phyloP scores from a whole-genome alignment of 1,140 invertebrate species.

The Calliopsis andreniformis region DNA sequence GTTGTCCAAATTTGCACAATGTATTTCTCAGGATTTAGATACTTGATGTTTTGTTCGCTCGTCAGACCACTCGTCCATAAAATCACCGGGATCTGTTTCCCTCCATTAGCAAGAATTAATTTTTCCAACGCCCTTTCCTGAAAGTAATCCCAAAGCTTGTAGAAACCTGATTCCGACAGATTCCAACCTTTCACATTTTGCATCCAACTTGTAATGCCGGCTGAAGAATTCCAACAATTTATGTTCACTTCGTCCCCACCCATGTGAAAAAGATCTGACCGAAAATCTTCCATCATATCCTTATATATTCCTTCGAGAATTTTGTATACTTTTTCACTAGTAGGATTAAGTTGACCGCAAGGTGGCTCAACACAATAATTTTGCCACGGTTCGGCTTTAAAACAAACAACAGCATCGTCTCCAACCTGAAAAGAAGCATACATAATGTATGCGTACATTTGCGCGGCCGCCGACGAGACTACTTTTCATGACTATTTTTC shows the following conservation, averaged over 20 bases:
- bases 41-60: constrained; percentile 84
- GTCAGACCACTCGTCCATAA: constrained; percentile 93
- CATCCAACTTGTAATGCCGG: constrained; percentile 88
- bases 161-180: constrained; percentile 84
- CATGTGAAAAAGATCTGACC: constrained; percentile 93
- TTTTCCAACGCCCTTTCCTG: constrained; percentile 85
- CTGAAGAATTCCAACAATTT: constrained; percentile 89
- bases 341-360: constrained; percentile 92
- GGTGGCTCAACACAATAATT: constrained; percentile 92
- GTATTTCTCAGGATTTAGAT: constrained; percentile 87
- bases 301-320: constrained; percentile 87
- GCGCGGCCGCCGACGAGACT: too few relatives aligned
- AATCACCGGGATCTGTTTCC: constrained; percentile 84
- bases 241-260: constrained; percentile 92
- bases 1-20: constrained; percentile 93
- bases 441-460: not conserved
- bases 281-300: constrained; percentile 86
- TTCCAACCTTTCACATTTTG: constrained; percentile 82
- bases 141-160: constrained; percentile 89
- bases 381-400: constrained; percentile 88
- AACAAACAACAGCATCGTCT: constrained; percentile 79
- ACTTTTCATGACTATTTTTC: too few relatives aligned
- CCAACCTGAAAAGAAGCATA: constrained; percentile 68
- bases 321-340: constrained; percentile 87
- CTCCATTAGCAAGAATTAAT: constrained; percentile 79